Percentiles rank a stretch among this genome's conserved stretches.
Evolutionary conservation across 1,140 invertebrate species (phyloP).

Genomic region (Amphibalanus amphitrite): DNA sequence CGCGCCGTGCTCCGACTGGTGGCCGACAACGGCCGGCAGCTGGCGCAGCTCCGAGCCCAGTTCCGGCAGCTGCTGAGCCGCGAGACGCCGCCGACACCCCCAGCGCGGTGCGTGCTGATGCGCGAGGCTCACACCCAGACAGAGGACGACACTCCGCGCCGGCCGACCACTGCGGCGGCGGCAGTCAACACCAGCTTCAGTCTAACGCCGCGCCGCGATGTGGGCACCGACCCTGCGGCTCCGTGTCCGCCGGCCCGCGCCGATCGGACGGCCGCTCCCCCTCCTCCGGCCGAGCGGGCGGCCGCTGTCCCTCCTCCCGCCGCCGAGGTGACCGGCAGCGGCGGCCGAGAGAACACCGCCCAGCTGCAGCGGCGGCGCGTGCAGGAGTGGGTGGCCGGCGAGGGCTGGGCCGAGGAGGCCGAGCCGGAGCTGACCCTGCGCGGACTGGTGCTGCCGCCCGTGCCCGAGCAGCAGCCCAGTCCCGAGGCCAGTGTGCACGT

Average conservation of each 20-base stretch:
- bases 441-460: slow-evolving; percentile 8
- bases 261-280: too few species aligned
- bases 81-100: background rate
- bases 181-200: background rate
- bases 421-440: slow-evolving; percentile 9
- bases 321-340: too few species aligned
- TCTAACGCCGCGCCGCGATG: background rate
- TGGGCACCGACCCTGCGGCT: background rate
- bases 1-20: background rate
- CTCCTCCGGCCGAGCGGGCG: too few species aligned
- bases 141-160: background rate
- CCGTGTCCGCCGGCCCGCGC: too few species aligned
- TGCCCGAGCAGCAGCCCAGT: slow-evolving; percentile 4
- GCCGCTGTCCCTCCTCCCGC: too few species aligned
- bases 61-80: background rate
- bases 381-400: background rate
- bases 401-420: background rate
- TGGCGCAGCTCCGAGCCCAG: background rate
- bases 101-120: background rate
- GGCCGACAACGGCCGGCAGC: background rate
- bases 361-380: background rate
- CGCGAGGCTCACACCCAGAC: background rate
- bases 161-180: background rate
- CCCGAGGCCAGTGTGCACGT: slow-evolving; percentile 8
- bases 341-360: background rate